Evolutionary conservation across 2,888 invertebrate genomes (phyloP), one percentile per base, ranked within the genome.

Genomic region (Pteria penguin): DNA sequence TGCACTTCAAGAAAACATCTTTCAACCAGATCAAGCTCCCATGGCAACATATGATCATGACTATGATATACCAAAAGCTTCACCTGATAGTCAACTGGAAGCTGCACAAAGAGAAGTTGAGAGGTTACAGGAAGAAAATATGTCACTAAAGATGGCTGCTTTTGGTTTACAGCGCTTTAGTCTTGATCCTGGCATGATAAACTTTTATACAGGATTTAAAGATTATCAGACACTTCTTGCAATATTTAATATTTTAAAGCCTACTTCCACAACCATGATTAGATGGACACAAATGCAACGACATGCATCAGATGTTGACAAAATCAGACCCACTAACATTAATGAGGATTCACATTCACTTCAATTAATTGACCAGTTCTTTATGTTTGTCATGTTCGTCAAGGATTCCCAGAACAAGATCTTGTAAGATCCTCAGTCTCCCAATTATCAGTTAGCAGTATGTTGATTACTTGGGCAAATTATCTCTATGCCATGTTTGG

Each of bases 391-490:
- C 36, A 45, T 36, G 32, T 71, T 1, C 26, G 33, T 36, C 18
- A 33, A 11, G 70, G 75, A 54, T 32, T 76, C 3, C 67, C 61
- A 32, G 52, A 71, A 27, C 32, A 60, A 57, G 76, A 76, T 27
- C 11, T 76, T 3, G 18, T 62, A 24, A 27, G 72, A 29, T 76
- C 72, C 45, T 68, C 62, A 36, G 22, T 57, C 3, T 76, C 71
- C 8, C 62, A 66, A 26, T 55, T 67, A 11, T 65, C 78, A 22
- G 73, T 77, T 1, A 74, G 77, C 31, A 24, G 70, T 14, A 74
- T 68, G 11, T 52, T 77, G 2, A 70, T 77, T n/a, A 74, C 77
- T 1, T 78, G 67, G 74, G 29, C 67, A 11, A 78, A 71, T 61
- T 63, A 68, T 31, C n/a, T 72, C n/a, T 72, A 72, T 27, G 62